Evolutionary conservation across 2,888 invertebrate genomes (phyloP).

Genomic region (Anoplius nigerrimus): DNA sequence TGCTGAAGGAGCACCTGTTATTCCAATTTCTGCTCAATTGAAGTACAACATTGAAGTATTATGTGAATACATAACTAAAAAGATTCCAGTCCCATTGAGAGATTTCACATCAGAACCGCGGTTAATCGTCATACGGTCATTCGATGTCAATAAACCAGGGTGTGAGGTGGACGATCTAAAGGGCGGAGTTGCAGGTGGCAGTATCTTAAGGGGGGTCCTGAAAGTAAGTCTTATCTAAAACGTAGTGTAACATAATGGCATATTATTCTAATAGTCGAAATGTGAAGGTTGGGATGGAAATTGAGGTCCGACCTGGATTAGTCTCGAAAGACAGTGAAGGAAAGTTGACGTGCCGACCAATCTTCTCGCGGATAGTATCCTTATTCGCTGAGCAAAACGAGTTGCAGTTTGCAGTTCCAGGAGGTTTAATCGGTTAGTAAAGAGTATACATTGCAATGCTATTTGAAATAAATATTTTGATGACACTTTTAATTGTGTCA

Average conservation of each 20-base stretch:
- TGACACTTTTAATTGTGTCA: too few relatives aligned
- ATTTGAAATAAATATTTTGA: too few relatives aligned
- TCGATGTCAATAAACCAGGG: conserved; percentile 99
- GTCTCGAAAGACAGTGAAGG: conserved; percentile 98
- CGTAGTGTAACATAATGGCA: background rate
- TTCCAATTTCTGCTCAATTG: conserved; percentile 99
- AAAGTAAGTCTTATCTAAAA: conserved; percentile 76
- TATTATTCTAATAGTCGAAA: background rate
- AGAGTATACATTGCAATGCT: too few relatives aligned
- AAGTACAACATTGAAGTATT: conserved; percentile 99
- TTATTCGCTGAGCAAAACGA: conserved; percentile 99
- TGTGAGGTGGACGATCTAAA: conserved; percentile 98
- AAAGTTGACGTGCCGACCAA: conserved; percentile 95
- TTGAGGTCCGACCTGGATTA: conserved; percentile 97
- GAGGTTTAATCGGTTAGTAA: conserved; percentile 92
- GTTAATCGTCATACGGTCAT: conserved; percentile 96
- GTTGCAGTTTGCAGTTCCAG: conserved; percentile 98
- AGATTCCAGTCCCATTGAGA: conserved; percentile 96
- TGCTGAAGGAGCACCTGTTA: conserved; percentile 98
- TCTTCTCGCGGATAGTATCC: conserved; percentile 97
- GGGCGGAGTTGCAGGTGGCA: conserved; percentile 99
- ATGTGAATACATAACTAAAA: conserved; percentile 98
- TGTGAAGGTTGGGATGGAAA: conserved; percentile 93
- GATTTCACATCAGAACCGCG: conserved; percentile 97
- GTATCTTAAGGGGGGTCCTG: conserved; percentile 95